Evolutionary conservation across 2,113 vertebrate genomes (phyloP).

Genomic region (Poecile atricapillus): DNA sequence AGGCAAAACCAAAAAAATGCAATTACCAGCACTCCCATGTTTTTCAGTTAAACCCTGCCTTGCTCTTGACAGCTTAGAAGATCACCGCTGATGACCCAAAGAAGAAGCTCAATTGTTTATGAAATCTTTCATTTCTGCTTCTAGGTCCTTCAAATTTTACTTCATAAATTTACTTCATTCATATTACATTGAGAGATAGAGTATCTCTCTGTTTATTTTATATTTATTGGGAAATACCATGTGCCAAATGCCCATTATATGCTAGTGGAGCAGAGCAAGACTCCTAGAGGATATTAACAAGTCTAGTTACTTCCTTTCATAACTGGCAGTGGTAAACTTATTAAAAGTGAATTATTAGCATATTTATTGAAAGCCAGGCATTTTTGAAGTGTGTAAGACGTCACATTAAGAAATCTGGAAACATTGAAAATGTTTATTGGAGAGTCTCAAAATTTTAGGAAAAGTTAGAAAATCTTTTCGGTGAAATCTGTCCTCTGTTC

Average conservation of each 20-base stretch:
- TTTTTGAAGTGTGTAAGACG: neutral
- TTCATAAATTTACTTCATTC: neutral
- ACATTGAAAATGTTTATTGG: neutral
- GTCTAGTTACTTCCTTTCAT: neutral
- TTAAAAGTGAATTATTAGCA: neutral
- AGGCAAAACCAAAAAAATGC: neutral
- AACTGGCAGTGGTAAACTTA: neutral
- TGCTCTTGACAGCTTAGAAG: neutral
- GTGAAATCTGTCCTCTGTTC: neutral
- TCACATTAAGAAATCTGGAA: neutral
- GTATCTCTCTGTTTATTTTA: neutral
- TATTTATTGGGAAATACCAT: neutral
- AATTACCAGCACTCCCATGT: neutral
- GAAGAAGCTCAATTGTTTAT: neutral
- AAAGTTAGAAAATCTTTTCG: neutral
- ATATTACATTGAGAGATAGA: neutral
- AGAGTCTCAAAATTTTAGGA: neutral
- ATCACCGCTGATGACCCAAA: neutral
- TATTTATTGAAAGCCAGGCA: neutral
- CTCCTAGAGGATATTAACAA: neutral
- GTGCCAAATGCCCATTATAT: neutral
- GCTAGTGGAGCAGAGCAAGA: neutral
- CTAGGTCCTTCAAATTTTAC: neutral
- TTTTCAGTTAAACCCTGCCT: neutral
- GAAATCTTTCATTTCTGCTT: neutral